Percentiles rank a stretch among this genome's conserved stretches.
Conservation (phyloP, 2,888 invertebrate genomes). For the Stenodera caucasica region DNA sequence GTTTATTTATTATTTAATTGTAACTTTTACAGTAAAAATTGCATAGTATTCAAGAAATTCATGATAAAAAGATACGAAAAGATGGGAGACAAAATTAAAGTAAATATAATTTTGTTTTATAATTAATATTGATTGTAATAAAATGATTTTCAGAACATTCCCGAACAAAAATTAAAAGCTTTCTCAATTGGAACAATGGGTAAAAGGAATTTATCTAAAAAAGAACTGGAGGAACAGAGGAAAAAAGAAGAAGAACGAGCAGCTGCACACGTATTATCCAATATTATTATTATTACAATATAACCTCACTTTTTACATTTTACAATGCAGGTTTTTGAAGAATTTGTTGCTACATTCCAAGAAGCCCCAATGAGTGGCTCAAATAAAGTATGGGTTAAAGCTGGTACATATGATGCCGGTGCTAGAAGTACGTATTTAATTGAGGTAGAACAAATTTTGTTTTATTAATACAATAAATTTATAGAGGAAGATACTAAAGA, state of each 20-base stretch:
- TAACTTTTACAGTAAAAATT: too few relatives aligned
- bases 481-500: conserved; percentile 86
- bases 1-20: too few relatives aligned
- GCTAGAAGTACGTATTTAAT: conserved; percentile 71
- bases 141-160: conserved; percentile 42
- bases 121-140: neutral
- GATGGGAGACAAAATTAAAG: conserved; percentile 37
- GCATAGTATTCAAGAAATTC: too few relatives aligned
- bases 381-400: conserved; percentile 95
- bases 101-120: conserved; percentile 3
- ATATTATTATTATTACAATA: conserved; percentile 5
- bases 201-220: conserved; percentile 75
- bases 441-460: conserved; percentile 3
- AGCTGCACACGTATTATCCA: conserved; percentile 75
- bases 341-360: conserved; percentile 97
- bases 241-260: conserved; percentile 89
- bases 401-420: conserved; percentile 95
- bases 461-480: conserved; percentile 19
- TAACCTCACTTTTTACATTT: conserved; percentile 12
- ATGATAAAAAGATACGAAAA: neutral
- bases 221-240: conserved; percentile 80
- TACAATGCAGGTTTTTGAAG: conserved; percentile 80
- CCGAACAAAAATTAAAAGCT: conserved; percentile 76
- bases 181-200: conserved; percentile 76
- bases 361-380: conserved; percentile 73